Conservation (phyloP, 2,113 vertebrate species). For the Nothobranchius kuhntae region DNA sequence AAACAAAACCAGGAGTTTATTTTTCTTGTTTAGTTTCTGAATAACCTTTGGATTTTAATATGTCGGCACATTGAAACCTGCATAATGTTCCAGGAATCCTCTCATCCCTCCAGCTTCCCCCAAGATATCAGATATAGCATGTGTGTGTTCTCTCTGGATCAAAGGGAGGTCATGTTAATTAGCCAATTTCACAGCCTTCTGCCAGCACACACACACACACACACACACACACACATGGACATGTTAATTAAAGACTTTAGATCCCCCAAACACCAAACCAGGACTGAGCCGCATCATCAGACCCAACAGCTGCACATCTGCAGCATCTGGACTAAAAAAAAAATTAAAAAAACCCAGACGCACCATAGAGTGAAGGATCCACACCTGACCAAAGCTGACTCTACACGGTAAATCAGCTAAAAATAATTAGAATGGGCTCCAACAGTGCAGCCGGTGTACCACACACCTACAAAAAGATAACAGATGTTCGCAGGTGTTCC, state of each 20-base stretch:
- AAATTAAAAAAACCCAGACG: neutral
- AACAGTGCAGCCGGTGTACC: neutral
- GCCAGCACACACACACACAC: conserved; percentile 71
- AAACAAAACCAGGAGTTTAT: neutral
- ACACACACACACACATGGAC: conserved; percentile 24
- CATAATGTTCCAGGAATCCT: conserved; percentile 45
- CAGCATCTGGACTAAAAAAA: neutral
- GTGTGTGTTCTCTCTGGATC: conserved; percentile 78
- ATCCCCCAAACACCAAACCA: neutral
- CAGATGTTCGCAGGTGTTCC: neutral
- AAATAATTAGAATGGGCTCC: neutral
- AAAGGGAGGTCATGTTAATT: conserved; percentile 80
- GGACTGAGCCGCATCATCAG: neutral
- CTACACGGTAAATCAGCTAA: neutral
- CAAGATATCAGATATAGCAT: conserved; percentile 83
- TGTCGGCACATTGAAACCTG: neutral
- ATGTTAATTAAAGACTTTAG: conserved; percentile 60
- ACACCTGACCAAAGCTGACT: neutral
- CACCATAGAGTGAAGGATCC: neutral
- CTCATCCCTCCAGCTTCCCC: conserved; percentile 65
- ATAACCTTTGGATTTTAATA: neutral
- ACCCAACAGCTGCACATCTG: neutral
- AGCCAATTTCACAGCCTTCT: conserved; percentile 76
- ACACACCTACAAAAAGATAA: neutral
- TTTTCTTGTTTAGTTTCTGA: neutral